phyloP scores from a whole-genome alignment of 2,797 vertebrate genomes.

The Cossypha caffra region DNA sequence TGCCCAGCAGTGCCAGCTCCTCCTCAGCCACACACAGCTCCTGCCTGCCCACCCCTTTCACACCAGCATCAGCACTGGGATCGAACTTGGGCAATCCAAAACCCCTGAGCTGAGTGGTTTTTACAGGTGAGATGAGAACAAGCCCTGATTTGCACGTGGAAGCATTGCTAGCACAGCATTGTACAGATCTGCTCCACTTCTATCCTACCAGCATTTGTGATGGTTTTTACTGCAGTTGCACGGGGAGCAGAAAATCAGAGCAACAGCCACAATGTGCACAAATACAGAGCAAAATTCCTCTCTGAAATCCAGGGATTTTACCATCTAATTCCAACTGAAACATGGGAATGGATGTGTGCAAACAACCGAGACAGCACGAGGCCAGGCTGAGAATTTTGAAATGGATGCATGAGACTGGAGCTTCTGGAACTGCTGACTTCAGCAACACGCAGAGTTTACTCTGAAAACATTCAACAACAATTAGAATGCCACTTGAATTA shows the following conservation, averaged over 20 bases:
- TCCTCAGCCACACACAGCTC: background rate
- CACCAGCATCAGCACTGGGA: background rate
- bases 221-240: background rate
- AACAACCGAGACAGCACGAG: background rate
- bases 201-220: background rate
- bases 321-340: background rate
- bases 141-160: background rate
- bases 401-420: fast-evolving
- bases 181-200: background rate
- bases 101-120: background rate
- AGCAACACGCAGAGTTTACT: background rate
- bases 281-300: background rate
- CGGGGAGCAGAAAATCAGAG: background rate
- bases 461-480: background rate
- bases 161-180: background rate
- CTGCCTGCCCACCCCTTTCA: background rate
- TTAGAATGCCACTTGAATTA: background rate
- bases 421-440: background rate
- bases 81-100: background rate
- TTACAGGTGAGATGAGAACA: background rate
- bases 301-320: background rate
- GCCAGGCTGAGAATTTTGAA: background rate
- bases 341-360: background rate
- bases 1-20: background rate
- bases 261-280: background rate